phyloP scores from a whole-genome alignment of 2,888 invertebrate genomes.

The Zaprionus obscuricornis region DNA sequence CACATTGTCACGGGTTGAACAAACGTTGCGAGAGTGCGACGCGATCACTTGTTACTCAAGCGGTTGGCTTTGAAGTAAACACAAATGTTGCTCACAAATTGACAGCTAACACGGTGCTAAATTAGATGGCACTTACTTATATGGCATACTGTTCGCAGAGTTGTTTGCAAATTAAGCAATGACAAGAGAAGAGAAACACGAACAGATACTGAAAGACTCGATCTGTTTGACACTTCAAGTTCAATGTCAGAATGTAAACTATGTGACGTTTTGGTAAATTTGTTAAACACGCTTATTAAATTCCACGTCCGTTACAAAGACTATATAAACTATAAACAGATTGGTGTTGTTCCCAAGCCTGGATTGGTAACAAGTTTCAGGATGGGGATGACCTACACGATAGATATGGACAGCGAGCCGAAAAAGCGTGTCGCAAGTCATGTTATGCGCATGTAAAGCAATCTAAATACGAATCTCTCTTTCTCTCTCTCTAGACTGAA shows the following conservation, averaged over 20 bases:
- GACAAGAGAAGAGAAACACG: constrained; percentile 5
- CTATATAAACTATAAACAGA: constrained; percentile 1
- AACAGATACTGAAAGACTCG: constrained; percentile 20
- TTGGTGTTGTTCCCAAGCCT: constrained; percentile 5
- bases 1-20: constrained; percentile 44
- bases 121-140: constrained; percentile 58
- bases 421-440: constrained; percentile 75
- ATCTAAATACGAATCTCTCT: constrained; percentile 77
- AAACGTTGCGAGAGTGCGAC: constrained; percentile 44
- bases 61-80: constrained; percentile 62
- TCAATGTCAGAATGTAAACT: constrained; percentile 53
- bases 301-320: constrained; percentile 47
- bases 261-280: constrained; percentile 62
- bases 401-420: constrained; percentile 13
- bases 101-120: constrained; percentile 71
- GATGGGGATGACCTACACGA: constrained; percentile 27
- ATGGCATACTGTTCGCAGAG: constrained; percentile 32
- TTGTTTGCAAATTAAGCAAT: constrained; percentile 49
- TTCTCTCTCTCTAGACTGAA: too few relatives aligned
- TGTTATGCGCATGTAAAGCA: constrained; percentile 80
- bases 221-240: constrained; percentile 57
- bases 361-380: too few relatives aligned
- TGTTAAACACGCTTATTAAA: constrained; percentile 77
- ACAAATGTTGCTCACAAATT: constrained; percentile 58
- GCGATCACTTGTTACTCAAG: constrained; percentile 56